Evolutionary conservation across 1,140 invertebrate species (phyloP), one percentile per base, ranked within the genome.

Genomic region (Scaptomyza pallida): DNA sequence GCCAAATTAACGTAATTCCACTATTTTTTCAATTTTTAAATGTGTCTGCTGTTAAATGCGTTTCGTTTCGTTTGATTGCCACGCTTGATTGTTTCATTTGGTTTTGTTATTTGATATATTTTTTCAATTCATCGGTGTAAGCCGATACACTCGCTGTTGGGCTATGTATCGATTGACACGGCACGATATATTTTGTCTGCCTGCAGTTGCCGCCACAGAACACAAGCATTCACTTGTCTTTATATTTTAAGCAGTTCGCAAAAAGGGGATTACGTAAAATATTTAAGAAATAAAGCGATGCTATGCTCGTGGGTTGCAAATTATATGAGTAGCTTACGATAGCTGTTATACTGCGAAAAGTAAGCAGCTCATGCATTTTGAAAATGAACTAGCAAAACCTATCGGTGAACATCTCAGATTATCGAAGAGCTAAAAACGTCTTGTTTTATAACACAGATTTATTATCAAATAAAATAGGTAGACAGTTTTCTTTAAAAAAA

Each of bases 11-110:
- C 10, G 16, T 17, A 52, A 15, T 56, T 35, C 19, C 26, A 23
- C 10, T 64, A 21, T 30, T 59, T n/a, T 26, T 19, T 16, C 17
- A 12, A 5, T 50, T 68, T 35, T 57, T 16, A 45, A 47, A 41
- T 64, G 44, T 55, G 54, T 23, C 70, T 68, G 35, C 51, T 44
- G 40, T 43, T 73, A 73, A 78, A 78, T 78, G 76, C 74, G 74
- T 77, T 78, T 77, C 43, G 62, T 75, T 69, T 74, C 45, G 47
- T 54, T 69, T 76, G 75, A 77, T 78, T 78, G 74, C 72, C 75
- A 78, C 72, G 67, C 67, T 75, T 78, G 75, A 77, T 77, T 74
- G 68, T 74, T 70, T 63, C 61, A 51, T 56, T 72, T 61, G 21
- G 51, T 54, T 75, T 61, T 67, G 62, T 72, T 72, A 44, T 70